These are phyloP conservation scores for Colostygia pectinataria DNA, from an alignment of 2,888 invertebrate genomes.

Conservation along the genomic window DNA sequence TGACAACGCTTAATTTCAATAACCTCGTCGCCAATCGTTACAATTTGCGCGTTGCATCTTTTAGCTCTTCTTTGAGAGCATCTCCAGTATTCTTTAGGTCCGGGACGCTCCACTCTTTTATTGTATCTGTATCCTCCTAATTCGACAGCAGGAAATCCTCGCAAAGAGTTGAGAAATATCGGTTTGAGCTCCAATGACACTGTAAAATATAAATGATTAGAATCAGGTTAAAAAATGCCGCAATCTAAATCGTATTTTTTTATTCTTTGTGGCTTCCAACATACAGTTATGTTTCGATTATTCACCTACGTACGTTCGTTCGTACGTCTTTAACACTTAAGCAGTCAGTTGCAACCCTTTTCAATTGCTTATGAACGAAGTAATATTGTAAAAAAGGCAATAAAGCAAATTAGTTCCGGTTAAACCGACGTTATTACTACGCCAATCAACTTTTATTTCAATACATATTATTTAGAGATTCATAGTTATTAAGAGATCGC, in stretches of 20 bases:
- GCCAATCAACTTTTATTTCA: too few species aligned
- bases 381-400: too few species aligned
- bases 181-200: slow-evolving; percentile 43
- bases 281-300: too few species aligned
- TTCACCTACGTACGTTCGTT: too few species aligned
- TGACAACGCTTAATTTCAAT: slow-evolving; percentile 48
- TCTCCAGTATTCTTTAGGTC: slow-evolving; percentile 49
- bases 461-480: too few species aligned
- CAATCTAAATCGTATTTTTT: background rate
- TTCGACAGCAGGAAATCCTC: slow-evolving; percentile 55
- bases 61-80: slow-evolving; percentile 51
- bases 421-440: too few species aligned
- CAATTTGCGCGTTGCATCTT: slow-evolving; percentile 52
- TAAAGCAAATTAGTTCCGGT: too few species aligned
- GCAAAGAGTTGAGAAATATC: slow-evolving; percentile 34
- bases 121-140: slow-evolving; percentile 56
- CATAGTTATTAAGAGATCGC: too few species aligned
- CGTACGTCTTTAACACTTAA: too few species aligned
- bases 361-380: too few species aligned
- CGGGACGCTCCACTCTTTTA: slow-evolving; percentile 49
- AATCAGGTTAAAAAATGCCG: too few species aligned
- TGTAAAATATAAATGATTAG: slow-evolving; percentile 12
- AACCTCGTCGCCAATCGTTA: slow-evolving; percentile 52
- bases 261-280: background rate
- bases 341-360: too few species aligned